Percentiles rank a stretch among this genome's conserved stretches.
Conservation (phyloP, 30 jellyfish, hydroid and myxozoan species). For the Mastigias papua region DNA sequence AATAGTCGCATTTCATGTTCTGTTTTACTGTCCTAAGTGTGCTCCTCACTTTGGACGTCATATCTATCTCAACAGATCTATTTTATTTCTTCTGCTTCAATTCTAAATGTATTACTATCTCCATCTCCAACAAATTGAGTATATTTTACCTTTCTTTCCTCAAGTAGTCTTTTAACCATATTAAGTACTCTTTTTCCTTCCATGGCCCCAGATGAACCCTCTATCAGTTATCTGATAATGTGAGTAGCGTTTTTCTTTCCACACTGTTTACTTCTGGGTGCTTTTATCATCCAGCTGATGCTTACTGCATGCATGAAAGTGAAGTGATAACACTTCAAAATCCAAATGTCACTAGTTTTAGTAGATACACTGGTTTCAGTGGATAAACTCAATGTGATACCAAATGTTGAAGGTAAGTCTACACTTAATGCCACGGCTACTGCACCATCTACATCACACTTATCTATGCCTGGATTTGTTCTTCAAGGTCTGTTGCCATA, state of each 20-base stretch:
- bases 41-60: background rate
- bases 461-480: no score
- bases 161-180: background rate
- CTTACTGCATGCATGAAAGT: conserved; percentile 2
- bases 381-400: background rate
- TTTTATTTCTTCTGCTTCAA: background rate
- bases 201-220: conserved; percentile 21
- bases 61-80: background rate
- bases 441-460: no score
- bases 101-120: background rate
- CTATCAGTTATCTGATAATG: background rate
- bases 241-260: background rate
- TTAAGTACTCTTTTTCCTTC: conserved; percentile 6
- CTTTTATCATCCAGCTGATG: conserved; percentile 16
- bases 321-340: conserved; percentile 9
- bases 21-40: no score
- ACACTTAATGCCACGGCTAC: no score
- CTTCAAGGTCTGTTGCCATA: no score
- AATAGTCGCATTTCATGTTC: no score
- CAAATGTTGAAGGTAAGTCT: background rate
- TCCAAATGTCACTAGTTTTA: background rate
- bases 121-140: conserved; percentile 12
- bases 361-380: no score
- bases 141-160: background rate
- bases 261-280: background rate